Evolutionary conservation across 2,888 invertebrate species (phyloP).

Genomic region (Melanostoma mellinum): DNA sequence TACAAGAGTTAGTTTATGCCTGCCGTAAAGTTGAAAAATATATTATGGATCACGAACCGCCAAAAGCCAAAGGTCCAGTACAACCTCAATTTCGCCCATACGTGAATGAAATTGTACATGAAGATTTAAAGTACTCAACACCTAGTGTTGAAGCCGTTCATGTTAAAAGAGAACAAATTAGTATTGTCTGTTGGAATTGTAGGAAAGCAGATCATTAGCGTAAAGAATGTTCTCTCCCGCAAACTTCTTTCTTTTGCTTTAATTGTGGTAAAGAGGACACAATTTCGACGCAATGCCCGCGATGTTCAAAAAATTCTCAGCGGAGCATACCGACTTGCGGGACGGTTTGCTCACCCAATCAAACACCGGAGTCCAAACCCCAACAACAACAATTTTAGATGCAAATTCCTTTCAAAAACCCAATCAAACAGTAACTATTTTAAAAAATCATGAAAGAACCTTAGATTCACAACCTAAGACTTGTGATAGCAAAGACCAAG

Average conservation of each 20-base stretch:
- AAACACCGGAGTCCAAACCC: slow-evolving; percentile 3
- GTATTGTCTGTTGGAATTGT: slow-evolving; percentile 10
- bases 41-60: background rate
- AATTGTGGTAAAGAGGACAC: slow-evolving; percentile 13
- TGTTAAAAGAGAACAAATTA: background rate
- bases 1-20: slow-evolving; percentile 1
- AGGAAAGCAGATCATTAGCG: background rate
- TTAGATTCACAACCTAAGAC: background rate
- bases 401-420: background rate
- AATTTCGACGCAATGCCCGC: background rate
- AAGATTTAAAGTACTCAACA: background rate
- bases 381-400: slow-evolving; percentile 1
- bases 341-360: slow-evolving; percentile 1
- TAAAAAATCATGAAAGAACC: slow-evolving; percentile 4
- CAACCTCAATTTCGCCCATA: slow-evolving; percentile 6
- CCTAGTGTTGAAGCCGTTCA: background rate
- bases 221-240: background rate
- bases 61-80: background rate
- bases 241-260: slow-evolving; percentile 2
- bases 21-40: slow-evolving; percentile 7
- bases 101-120: slow-evolving; percentile 8
- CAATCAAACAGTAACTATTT: background rate
- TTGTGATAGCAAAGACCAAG: background rate
- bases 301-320: background rate
- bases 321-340: slow-evolving; percentile 5